Conservation (phyloP, 2,113 vertebrate genomes). For the Chlorodrepanis virens region DNA sequence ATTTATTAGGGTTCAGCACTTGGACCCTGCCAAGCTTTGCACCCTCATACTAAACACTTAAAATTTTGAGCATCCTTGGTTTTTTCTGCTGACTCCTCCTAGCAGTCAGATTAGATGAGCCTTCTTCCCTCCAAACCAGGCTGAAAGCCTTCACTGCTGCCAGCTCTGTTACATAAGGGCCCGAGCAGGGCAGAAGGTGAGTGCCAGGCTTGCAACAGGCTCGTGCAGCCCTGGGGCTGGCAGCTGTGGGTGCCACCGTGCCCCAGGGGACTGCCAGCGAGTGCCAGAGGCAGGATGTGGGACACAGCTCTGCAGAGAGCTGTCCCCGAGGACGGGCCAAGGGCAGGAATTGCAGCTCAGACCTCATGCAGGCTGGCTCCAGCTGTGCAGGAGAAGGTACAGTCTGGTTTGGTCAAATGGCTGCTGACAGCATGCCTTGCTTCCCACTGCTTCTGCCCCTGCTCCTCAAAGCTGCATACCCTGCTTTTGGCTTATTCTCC, state of each 20-base stretch:
- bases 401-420: neutral
- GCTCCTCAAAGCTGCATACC: conserved; percentile 6
- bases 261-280: accelerated
- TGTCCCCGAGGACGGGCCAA: conserved; percentile 29
- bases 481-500: neutral
- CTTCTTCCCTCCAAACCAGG: neutral
- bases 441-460: conserved; percentile 22
- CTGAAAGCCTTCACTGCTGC: neutral
- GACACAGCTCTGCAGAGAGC: neutral
- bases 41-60: neutral
- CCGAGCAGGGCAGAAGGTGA: accelerated
- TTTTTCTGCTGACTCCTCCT: neutral
- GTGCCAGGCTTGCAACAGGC: neutral
- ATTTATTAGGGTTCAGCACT: neutral
- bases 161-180: neutral
- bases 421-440: neutral
- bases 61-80: neutral
- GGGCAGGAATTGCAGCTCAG: neutral
- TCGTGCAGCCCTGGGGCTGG: accelerated
- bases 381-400: conserved; percentile 22
- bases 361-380: conserved; percentile 2
- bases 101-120: neutral
- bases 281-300: neutral
- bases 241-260: neutral
- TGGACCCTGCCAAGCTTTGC: neutral